These are phyloP conservation scores for Lasiurus borealis DNA, from an alignment of 2,113 vertebrate species.

Conservation along the genomic window DNA sequence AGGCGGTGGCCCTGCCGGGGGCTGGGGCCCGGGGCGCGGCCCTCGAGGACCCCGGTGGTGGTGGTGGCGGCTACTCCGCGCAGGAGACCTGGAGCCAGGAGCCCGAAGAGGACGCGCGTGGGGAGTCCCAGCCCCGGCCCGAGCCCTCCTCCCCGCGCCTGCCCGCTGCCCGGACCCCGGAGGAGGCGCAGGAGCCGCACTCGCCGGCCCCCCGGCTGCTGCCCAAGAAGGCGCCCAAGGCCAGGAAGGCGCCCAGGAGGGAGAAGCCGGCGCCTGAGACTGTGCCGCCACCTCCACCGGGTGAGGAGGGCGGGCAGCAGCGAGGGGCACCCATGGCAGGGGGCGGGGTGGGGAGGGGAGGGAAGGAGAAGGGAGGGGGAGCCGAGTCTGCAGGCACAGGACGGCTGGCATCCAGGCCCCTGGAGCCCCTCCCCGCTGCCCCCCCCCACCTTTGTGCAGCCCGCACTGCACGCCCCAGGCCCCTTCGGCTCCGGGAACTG, in stretches of 20 bases:
- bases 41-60: constrained; percentile 88
- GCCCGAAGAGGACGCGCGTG: constrained; percentile 87
- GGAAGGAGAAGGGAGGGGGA: neutral
- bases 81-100: constrained; percentile 92
- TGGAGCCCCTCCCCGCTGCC: fast-evolving
- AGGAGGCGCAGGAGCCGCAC: constrained; percentile 52
- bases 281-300: constrained; percentile 40
- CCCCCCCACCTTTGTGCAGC: no score
- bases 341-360: no score
- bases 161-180: constrained; percentile 57
- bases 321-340: neutral
- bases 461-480: neutral
- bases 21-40: constrained; percentile 81
- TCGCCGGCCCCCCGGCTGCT: constrained; percentile 70
- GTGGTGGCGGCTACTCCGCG: constrained; percentile 91
- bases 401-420: neutral
- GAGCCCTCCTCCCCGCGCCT: constrained; percentile 69
- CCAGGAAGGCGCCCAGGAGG: constrained; percentile 85
- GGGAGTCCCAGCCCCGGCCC: constrained; percentile 83
- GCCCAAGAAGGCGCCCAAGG: constrained; percentile 87
- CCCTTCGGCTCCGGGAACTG: neutral
- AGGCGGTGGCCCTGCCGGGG: constrained; percentile 82
- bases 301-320: constrained; percentile 90
- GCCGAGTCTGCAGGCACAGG: neutral
- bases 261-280: constrained; percentile 86